These are phyloP conservation scores for Tretioscincus oriximinensis DNA, from an alignment of 2,113 vertebrate species.

Conservation along the genomic window DNA sequence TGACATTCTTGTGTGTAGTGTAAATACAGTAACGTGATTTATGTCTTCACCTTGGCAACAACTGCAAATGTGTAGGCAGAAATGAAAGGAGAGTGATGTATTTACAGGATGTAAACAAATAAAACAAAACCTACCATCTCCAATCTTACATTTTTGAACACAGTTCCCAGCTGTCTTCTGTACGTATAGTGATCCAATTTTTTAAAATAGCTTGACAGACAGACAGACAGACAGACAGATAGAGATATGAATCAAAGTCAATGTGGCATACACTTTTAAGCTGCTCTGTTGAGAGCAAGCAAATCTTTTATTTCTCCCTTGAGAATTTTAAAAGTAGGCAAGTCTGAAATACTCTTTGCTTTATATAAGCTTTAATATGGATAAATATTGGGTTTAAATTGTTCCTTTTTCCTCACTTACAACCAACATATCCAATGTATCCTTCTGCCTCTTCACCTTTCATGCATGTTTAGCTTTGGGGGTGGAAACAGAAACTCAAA, in stretches of 20 bases:
- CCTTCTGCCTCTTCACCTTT: too few species aligned
- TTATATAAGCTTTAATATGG: not conserved
- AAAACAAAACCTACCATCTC: not conserved
- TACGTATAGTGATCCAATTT: not conserved
- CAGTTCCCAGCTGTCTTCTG: fast-evolving
- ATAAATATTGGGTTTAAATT: too few species aligned
- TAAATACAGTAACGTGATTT: not conserved
- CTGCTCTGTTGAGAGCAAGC: not conserved
- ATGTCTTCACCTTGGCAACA: not conserved
- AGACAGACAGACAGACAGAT: too few species aligned
- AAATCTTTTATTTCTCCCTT: not conserved
- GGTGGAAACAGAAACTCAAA: not conserved
- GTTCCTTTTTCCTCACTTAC: too few species aligned
- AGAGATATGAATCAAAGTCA: not conserved
- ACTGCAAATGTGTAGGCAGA: slow-evolving; percentile 2
- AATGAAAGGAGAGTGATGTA: not conserved
- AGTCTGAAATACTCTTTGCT: not conserved
- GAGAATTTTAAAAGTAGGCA: not conserved
- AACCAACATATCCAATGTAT: too few species aligned
- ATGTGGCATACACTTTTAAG: not conserved
- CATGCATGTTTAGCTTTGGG: too few species aligned
- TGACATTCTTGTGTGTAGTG: slow-evolving; percentile 1
- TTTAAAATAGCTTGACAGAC: too few species aligned
- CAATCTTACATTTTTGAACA: not conserved
- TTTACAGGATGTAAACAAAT: not conserved